Base-by-base conservation (phyloP, 1,140 invertebrate species). In the Drosophila ananassae region DNA sequence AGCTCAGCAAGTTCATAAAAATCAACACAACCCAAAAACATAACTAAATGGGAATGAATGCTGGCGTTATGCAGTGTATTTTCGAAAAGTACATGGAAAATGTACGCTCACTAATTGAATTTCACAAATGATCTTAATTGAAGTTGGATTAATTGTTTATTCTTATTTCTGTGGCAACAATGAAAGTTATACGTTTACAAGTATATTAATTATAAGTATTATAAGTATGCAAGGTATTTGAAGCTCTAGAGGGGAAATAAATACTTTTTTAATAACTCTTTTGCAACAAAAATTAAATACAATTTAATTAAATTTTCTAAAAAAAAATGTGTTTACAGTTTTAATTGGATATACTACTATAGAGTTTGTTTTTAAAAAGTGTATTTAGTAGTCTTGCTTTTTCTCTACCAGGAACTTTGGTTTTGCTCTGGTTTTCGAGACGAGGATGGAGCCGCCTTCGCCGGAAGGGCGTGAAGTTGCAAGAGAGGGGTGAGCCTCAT, bases 1-100 rank as follows among this genome's bases (percentile, higher is more conserved):
- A 73, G 60, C 55, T 50, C 60, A 30, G 47, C 37, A 53, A 79
- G 63, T 62, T 79, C 77, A 79, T 75, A 79, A 79, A 79, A 74
- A 74, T 74, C 72, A 62, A 59, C 56, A 21, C 37, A 46, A 51
- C 28, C 50, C 30, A 8, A 34, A 48, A 63, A 54, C 34, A 46
- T 66, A 71, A 77, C 66, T 73, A 72, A 77, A 77, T 63, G 68
- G 68, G 34, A 66, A 58, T 62, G 44, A 8, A 47, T 30, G 10
- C 39, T 22, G 30, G 39, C 68, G 62, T 68, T 55, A 58, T 52
- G 51, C 44, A 53, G 62, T 58, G 25, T 12, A 6, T 44, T 44
- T 55, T 25, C 32, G 44, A 9, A 37, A 28, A 34, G 46, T 50
- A 51, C 28, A 61, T 25, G 50, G 24, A 34, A 24, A 64, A 34